Evolutionary conservation across 2,113 vertebrate species (phyloP).

Genomic region (Vidua macroura): DNA sequence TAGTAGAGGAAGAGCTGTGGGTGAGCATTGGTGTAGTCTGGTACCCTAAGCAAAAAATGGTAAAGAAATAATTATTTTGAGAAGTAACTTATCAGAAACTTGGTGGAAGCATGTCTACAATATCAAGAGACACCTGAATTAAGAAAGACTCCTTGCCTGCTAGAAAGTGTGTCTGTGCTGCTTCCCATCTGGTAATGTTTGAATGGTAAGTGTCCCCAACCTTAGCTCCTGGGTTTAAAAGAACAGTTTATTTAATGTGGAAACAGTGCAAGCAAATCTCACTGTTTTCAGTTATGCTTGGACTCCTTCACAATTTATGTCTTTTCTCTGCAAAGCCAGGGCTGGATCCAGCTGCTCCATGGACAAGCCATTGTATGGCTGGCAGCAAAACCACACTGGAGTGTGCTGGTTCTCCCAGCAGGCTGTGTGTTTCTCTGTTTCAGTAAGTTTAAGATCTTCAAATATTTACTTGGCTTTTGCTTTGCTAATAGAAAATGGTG

Average conservation of each 20-base stretch:
- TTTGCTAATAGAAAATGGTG: background rate
- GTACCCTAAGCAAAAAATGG: background rate
- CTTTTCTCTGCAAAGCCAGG: background rate
- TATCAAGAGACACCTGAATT: background rate
- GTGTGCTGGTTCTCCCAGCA: background rate
- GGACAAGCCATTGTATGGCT: background rate
- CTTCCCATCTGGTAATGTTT: background rate
- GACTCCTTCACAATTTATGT: background rate
- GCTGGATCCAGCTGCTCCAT: background rate
- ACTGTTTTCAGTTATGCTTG: background rate
- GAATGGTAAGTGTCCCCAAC: background rate
- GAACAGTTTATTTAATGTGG: background rate
- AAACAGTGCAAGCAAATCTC: background rate
- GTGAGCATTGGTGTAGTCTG: background rate
- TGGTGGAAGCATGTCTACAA: background rate
- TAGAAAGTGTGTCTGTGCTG: background rate
- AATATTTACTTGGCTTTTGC: background rate
- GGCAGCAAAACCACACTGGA: background rate
- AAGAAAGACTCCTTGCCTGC: background rate
- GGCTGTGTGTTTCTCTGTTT: background rate
- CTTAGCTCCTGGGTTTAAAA: background rate
- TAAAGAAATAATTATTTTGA: background rate
- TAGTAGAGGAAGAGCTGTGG: background rate
- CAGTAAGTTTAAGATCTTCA: background rate
- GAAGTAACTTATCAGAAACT: background rate